Percentiles rank a stretch among this genome's conserved stretches.
These are phyloP conservation scores for Arenaria interpres DNA, from an alignment of 2,113 vertebrate species.

Conservation along the genomic window DNA sequence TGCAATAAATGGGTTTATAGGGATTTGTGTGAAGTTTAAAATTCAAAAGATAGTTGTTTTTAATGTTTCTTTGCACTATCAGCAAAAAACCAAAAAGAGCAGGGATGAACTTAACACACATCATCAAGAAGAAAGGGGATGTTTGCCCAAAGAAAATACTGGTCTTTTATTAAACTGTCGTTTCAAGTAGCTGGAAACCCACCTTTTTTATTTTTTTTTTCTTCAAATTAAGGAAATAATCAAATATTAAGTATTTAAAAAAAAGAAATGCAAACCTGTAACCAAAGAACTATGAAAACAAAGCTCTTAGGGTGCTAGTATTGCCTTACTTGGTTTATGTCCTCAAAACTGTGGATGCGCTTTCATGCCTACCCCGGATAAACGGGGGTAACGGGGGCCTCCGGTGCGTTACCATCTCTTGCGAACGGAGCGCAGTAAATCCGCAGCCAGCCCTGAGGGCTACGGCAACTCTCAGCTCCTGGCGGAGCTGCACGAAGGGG, in stretches of 20 bases:
- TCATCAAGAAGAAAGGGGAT: neutral
- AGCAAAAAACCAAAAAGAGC: neutral
- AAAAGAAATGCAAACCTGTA: neutral
- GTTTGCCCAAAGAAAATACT: neutral
- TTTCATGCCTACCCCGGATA: neutral
- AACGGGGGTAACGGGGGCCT: neutral
- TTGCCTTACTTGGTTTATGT: neutral
- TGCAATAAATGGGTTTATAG: constrained; percentile 1
- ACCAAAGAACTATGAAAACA: neutral
- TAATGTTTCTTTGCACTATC: neutral
- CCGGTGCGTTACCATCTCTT: accelerated
- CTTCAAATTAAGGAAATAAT: neutral
- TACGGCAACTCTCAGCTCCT: neutral
- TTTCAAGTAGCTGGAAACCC: neutral
- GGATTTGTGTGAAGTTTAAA: constrained; percentile 36
- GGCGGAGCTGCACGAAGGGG: neutral
- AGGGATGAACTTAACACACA: neutral
- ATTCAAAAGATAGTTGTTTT: constrained; percentile 1
- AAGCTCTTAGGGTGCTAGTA: neutral
- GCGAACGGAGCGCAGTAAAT: accelerated
- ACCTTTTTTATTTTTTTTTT: neutral
- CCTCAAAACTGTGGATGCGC: neutral
- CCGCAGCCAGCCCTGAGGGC: neutral
- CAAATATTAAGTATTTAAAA: neutral
- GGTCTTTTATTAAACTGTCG: neutral